These are phyloP conservation scores for Abrostola tripartita DNA, from an alignment of 2,888 invertebrate species.

Conservation along the genomic window DNA sequence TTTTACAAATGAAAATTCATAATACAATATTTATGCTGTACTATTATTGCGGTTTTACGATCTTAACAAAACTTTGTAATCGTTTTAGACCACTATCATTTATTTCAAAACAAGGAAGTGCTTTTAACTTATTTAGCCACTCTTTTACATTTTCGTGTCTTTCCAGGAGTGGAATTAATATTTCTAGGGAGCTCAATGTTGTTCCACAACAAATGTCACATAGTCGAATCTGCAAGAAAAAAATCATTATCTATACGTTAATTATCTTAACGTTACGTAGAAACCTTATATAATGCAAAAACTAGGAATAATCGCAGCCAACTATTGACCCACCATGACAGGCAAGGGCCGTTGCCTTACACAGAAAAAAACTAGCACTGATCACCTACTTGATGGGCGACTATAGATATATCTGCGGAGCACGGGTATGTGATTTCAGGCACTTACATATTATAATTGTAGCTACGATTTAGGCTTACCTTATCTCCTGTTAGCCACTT, in stretches of 20 bases:
- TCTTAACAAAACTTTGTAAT: slow-evolving; percentile 61
- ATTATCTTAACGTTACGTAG: too few species aligned
- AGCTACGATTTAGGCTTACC: slow-evolving; percentile 56
- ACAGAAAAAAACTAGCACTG: too few species aligned
- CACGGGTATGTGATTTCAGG: too few species aligned
- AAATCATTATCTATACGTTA: slow-evolving; percentile 1
- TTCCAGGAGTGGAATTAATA: slow-evolving; percentile 74
- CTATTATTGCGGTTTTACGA: slow-evolving; percentile 1
- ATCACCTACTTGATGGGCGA: too few species aligned
- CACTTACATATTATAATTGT: not conserved
- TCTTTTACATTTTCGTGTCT: slow-evolving; percentile 69
- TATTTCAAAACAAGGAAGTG: slow-evolving; percentile 67
- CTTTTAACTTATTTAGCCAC: slow-evolving; percentile 77
- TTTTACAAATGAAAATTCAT: not conserved
- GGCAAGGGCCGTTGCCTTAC: too few species aligned
- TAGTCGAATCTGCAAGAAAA: slow-evolving; percentile 73
- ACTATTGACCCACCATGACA: too few species aligned
- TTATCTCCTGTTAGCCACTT: slow-evolving; percentile 74
- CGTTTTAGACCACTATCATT: slow-evolving; percentile 69
- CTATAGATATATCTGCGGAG: too few species aligned
- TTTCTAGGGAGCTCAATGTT: slow-evolving; percentile 79
- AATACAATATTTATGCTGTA: too few species aligned
- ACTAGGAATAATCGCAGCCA: too few species aligned
- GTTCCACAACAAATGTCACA: slow-evolving; percentile 80
- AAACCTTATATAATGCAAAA: not conserved